Conservation (phyloP, 2,113 vertebrate species). For the Sardina pilchardus region DNA sequence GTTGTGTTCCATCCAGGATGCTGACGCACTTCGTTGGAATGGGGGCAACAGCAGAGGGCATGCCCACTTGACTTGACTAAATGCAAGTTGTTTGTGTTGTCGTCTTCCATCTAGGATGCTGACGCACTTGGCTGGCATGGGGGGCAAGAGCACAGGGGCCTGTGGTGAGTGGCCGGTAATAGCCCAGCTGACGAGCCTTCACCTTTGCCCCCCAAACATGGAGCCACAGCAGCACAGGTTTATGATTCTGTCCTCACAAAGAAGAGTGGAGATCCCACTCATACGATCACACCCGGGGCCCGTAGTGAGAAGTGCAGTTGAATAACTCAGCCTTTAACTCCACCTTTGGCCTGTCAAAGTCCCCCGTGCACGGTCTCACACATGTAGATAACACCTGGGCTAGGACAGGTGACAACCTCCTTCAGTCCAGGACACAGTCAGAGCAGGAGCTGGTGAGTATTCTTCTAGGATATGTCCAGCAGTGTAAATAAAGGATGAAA, state of each 20-base stretch:
- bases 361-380: conserved; percentile 55
- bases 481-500: background rate
- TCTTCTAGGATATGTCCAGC: background rate
- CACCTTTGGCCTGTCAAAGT: conserved; percentile 91
- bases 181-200: background rate
- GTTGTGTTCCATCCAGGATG: no score
- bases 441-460: conserved; percentile 60
- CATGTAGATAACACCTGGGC: conserved; percentile 57
- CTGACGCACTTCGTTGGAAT: no score
- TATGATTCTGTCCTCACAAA: background rate
- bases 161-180: background rate
- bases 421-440: conserved; percentile 48
- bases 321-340: conserved; percentile 93
- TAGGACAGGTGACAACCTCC: conserved; percentile 53
- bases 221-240: background rate
- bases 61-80: no score
- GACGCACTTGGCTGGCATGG: no score
- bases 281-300: background rate
- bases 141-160: no score
- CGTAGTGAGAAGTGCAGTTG: conserved; percentile 65
- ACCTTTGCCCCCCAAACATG: background rate
- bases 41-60: no score
- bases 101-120: no score
- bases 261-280: background rate
- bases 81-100: no score